Evolutionary conservation across 2,888 invertebrate genomes (phyloP), one percentile per base, ranked within the genome.

Genomic region (Aphidoletes aphidimyza): DNA sequence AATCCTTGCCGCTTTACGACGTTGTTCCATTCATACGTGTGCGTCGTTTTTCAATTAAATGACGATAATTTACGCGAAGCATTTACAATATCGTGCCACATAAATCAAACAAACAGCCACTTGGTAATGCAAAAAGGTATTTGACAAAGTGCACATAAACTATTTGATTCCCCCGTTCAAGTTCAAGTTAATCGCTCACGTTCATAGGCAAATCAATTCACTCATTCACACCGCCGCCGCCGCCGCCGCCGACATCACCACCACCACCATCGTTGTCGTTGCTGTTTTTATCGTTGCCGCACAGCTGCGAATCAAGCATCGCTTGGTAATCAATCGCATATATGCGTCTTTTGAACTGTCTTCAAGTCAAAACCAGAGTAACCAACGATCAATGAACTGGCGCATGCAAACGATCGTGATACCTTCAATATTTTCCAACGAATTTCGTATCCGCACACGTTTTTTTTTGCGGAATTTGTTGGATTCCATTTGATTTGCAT

Each of bases 171-270:
- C 19, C n/a, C 81, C 81, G 81, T 81, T 81, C 81, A 81, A 81
- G 81, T 81, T 81, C 81, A 81, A 81, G 81, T 81, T 37, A 81
- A 81, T 81, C 81, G 81, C 81, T 37, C 81, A 81, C 81, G 81
- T 81, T 81, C 81, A 30, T 2, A 37, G 11, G 22, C 81, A 36
- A 81, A 11, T n/a, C 19, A 17, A 81, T 17, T n/a, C 54, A 22
- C 17, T 69, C 69, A 69, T 69, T 69, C 69, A 69, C 69, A 69
- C 47, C 17, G 19, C 17, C 47, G 47, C 47, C 11, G 47, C 17
- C 47, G 11, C 54, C 54, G 54, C 22, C 34, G 30, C 34, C 34
- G n/a, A n/a, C n/a, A n/a, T 30, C 69, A 30, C 22, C 34, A 69
- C 22, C 54, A 22, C 22, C 54, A 22, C n/a, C n/a, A n/a, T n/a